Evolutionary conservation across 1,140 invertebrate species (phyloP), one percentile per base, ranked within the genome.

Genomic region (Chionoecetes opilio): DNA sequence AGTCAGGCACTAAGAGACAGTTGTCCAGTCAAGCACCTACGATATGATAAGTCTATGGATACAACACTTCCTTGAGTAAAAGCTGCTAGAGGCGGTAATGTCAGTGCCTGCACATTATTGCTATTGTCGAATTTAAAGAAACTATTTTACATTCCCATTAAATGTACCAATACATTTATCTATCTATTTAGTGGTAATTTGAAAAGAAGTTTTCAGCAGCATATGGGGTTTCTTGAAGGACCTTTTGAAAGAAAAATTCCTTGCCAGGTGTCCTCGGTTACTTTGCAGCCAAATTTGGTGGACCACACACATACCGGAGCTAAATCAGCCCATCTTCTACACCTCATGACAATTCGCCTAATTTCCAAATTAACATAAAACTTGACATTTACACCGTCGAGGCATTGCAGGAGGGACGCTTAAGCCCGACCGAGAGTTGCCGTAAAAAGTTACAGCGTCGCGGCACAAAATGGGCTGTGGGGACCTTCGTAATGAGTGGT

Each of bases 341-440:
- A 41, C 6, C 41, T 84, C 84, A 94, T 94, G 86, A 90, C 87
- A 94, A 94, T 90, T 63, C 93, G 29, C 34, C 86, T 94, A 94
- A 94, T 94, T 94, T 89, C 75, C 90, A 82, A 86, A 89, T 94
- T 94, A 94, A 75, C 93, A 89, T 94, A 94, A 94, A 94, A 94
- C 53, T 89, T 94, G 86, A 90, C 93, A 94, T 94, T 94, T 82
- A 94, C 86, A 88, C 87, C 93, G 93, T 94, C 75, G 75, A 94
- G 93, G 89, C 89, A 94, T 90, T 94, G 11, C 86, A 29, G 37
- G 41, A 82, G 89, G 93, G 93, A 88, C 87, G 34, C 82, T 94
- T n/a, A 41, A 53, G 32, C 35, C 87, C 29, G 26, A 17, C 46
- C 46, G 35, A 89, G 34, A 46, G 53, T 35, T 17, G 32, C 87